Evolutionary conservation across 2,888 invertebrate genomes (phyloP).

Genomic region (Drosophila nr. medialis): DNA sequence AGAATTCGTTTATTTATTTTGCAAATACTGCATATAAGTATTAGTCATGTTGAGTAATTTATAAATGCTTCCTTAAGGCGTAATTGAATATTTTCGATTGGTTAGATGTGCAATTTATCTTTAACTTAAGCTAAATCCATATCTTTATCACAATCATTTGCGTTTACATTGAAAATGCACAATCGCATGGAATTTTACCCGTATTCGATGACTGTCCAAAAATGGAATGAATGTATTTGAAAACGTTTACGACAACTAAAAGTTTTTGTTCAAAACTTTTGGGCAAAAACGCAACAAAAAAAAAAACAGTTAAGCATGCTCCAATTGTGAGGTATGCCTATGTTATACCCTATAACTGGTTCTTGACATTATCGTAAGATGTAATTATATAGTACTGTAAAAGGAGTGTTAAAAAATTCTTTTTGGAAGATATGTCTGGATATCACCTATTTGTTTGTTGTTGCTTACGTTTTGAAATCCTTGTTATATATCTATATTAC

Average conservation of each 20-base stretch:
- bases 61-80: not conserved
- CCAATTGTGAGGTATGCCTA: not conserved
- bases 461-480: not conserved
- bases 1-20: not conserved
- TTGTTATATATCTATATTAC: not conserved
- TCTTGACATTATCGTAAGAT: too few species aligned
- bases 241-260: constrained; percentile 56
- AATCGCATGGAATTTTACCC: constrained; percentile 13
- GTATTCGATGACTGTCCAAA: constrained; percentile 21
- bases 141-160: not conserved
- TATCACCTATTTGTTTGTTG: not conserved
- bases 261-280: constrained; percentile 32
- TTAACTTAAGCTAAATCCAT: not conserved
- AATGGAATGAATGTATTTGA: constrained; percentile 31
- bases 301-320: not conserved
- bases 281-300: not conserved
- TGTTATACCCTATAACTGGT: not conserved
- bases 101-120: not conserved
- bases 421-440: not conserved
- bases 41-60: constrained; percentile 1
- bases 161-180: not conserved
- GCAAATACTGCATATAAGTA: not conserved
- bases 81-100: not conserved
- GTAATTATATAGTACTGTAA: not conserved
- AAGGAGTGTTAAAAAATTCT: not conserved